Evolutionary conservation across 2,888 invertebrate genomes (phyloP).

Genomic region (Phalera bucephala): DNA sequence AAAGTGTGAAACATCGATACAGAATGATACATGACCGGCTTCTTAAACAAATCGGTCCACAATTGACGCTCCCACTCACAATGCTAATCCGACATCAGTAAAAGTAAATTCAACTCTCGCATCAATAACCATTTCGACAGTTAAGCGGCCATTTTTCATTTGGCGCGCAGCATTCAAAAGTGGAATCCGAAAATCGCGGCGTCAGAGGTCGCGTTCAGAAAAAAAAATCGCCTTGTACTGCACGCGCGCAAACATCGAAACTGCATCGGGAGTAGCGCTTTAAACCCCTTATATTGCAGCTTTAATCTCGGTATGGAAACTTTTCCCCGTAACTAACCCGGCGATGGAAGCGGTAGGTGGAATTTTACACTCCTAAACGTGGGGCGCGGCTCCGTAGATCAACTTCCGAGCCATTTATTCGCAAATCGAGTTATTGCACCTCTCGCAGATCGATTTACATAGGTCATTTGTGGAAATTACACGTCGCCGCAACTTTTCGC

Average conservation of each 20-base stretch:
- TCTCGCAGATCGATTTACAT: constrained; percentile 70
- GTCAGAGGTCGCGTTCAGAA: constrained; percentile 57
- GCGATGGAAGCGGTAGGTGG: constrained; percentile 59
- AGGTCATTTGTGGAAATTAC: constrained; percentile 75
- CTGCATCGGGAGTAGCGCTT: constrained; percentile 51
- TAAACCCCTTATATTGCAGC: constrained; percentile 62
- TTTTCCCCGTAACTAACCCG: constrained; percentile 50
- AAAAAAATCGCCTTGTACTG: constrained; percentile 60
- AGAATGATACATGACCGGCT: constrained; percentile 12
- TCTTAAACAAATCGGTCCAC: constrained; percentile 20
- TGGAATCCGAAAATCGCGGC: constrained; percentile 58
- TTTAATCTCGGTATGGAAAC: constrained; percentile 54
- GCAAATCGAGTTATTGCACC: constrained; percentile 80
- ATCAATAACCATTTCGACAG: constrained; percentile 79
- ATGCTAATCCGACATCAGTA: constrained; percentile 63
- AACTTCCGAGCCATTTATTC: constrained; percentile 79
- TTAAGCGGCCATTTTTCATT: constrained; percentile 76
- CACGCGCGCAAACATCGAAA: constrained; percentile 50
- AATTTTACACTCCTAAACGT: constrained; percentile 54
- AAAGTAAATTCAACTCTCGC: constrained; percentile 67
- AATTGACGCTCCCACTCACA: constrained; percentile 28
- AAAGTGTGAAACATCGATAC: constrained; percentile 20
- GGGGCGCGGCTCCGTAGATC: constrained; percentile 61
- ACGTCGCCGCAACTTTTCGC: constrained; percentile 43
- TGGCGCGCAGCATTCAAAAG: constrained; percentile 53